Percentiles rank a stretch among this genome's conserved stretches.
Conservation (phyloP, 1,140 invertebrate species). For the Antheraea pernyi region DNA sequence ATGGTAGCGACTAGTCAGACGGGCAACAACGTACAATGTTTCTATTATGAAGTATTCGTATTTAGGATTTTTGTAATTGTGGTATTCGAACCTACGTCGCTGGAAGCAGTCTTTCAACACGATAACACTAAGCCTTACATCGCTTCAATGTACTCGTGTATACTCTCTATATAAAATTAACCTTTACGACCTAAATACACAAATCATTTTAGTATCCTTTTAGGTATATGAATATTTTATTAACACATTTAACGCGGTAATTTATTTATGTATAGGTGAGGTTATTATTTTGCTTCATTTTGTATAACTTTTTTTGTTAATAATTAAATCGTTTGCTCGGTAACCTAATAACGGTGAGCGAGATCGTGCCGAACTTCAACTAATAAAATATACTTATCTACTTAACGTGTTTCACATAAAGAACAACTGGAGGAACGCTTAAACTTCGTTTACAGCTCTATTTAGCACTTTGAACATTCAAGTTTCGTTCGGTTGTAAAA, state of each 20-base stretch:
- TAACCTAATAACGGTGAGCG: background rate
- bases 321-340: background rate
- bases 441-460: conserved; percentile 2
- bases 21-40: no score
- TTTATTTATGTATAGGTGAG: background rate
- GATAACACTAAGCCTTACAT: no score
- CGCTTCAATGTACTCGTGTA: background rate
- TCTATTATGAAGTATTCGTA: no score
- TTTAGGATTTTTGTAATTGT: no score
- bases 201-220: conserved; percentile 3
- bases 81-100: no score
- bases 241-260: background rate
- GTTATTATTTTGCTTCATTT: background rate
- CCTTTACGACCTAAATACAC: background rate
- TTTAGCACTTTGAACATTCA: background rate
- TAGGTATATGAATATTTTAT: conserved; percentile 11
- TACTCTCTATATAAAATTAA: conserved; percentile 24
- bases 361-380: background rate
- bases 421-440: background rate
- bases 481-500: background rate
- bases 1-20: no score
- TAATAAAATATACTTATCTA: conserved; percentile 3
- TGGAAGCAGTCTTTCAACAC: no score
- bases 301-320: background rate
- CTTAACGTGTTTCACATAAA: conserved; percentile 4